Evolutionary conservation across 2,888 invertebrate genomes (phyloP).

Genomic region (Melipona beecheii): DNA sequence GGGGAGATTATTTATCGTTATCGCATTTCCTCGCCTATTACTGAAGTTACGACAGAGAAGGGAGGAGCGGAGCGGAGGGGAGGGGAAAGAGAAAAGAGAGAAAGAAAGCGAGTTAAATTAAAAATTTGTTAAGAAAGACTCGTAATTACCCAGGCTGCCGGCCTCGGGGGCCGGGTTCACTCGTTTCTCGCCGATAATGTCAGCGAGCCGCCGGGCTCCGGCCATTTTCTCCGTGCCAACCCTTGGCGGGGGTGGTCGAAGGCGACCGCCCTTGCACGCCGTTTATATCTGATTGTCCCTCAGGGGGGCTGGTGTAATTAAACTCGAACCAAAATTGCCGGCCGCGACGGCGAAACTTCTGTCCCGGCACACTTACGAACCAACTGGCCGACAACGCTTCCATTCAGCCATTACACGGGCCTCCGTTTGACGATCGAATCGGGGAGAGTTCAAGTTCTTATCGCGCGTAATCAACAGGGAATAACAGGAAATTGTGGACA

Average conservation of each 20-base stretch:
- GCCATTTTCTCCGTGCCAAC: conserved; percentile 67
- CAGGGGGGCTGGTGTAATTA: conserved; percentile 76
- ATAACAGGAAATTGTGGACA: background rate
- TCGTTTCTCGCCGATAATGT: conserved; percentile 69
- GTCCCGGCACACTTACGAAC: conserved; percentile 58
- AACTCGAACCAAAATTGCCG: conserved; percentile 78
- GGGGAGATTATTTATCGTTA: conserved; percentile 45
- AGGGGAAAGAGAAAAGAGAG: background rate
- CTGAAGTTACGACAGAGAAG: background rate
- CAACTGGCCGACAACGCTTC: conserved; percentile 58
- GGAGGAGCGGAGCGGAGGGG: background rate
- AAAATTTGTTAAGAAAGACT: conserved; percentile 79
- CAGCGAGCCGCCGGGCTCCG: conserved; percentile 47
- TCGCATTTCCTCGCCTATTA: conserved; percentile 39
- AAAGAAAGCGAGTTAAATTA: conserved; percentile 64
- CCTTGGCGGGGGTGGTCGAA: conserved; percentile 64
- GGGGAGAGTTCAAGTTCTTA: background rate
- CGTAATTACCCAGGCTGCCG: conserved; percentile 72
- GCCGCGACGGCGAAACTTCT: conserved; percentile 66
- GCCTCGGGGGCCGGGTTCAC: conserved; percentile 48
- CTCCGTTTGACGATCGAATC: conserved; percentile 20
- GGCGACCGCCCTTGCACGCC: conserved; percentile 68
- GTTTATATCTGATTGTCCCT: conserved; percentile 77
- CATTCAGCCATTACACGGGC: conserved; percentile 56
- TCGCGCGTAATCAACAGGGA: background rate